Conservation (phyloP, 2,888 invertebrate species). For the Drosophila siamana region DNA sequence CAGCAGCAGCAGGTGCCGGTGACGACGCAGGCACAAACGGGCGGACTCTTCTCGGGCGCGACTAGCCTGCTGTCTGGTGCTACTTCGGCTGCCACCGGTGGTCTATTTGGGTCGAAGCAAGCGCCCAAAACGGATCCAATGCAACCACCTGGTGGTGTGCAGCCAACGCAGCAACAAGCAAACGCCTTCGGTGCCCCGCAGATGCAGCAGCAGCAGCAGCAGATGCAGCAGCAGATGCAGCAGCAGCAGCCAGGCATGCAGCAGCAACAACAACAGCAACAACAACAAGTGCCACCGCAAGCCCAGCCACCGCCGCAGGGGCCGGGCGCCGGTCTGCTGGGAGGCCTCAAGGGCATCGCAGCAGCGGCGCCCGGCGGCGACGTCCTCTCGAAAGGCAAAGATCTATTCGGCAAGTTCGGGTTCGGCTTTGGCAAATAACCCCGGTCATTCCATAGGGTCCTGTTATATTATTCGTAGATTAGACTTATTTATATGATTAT, state of each 20-base stretch:
- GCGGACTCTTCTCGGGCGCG: conserved; percentile 85
- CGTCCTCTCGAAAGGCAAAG: conserved; percentile 96
- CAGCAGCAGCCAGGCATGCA: conserved; percentile 68
- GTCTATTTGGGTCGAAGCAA: conserved; percentile 85
- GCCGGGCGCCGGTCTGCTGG: conserved; percentile 93
- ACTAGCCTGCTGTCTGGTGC: conserved; percentile 86
- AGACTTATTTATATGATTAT: conserved; percentile 72
- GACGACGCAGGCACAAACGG: conserved; percentile 83
- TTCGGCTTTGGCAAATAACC: conserved; percentile 93
- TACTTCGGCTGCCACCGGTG: conserved; percentile 86
- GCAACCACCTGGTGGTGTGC: conserved; percentile 86
- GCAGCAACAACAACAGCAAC: conserved; percentile 82
- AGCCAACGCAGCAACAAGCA: conserved; percentile 85
- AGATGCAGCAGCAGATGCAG: conserved; percentile 55
- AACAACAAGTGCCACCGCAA: conserved; percentile 85
- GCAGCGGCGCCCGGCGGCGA: conserved; percentile 94
- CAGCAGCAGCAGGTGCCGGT: conserved; percentile 83
- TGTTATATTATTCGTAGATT: conserved; percentile 83
- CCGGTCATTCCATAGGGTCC: conserved; percentile 84
- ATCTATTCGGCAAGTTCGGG: conserved; percentile 93
- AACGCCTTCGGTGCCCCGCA: conserved; percentile 84
- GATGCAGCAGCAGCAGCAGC: conserved; percentile 69
- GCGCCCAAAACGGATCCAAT: conserved; percentile 86
- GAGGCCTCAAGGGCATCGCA: conserved; percentile 95
- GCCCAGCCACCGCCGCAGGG: conserved; percentile 84